Evolutionary conservation across 1,140 invertebrate species (phyloP), one percentile per base, ranked within the genome.

Genomic region (Drosophila ananassae): DNA sequence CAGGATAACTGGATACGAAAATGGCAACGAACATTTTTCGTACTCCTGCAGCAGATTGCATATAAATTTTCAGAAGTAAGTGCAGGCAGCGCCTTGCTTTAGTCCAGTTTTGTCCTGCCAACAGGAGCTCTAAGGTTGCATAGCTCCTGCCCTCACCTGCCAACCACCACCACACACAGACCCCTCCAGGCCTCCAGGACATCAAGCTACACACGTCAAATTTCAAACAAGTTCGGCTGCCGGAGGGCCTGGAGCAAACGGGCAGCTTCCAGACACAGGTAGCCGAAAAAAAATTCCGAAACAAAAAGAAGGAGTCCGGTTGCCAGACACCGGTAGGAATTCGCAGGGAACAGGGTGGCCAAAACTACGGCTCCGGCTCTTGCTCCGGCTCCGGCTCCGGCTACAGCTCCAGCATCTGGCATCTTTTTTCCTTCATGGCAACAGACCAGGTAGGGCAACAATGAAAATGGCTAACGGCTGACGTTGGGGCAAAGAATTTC

Each of bases 191-290:
- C 13, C 44, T 51, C 34, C 56, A 56, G 77, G 73, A 64, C 77
- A 75, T 61, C 80, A 84, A 84, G 41, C 81, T 87, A 74, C 82
- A 87, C 81, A 85, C 81, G 81, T 84, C 81, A 84, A 84, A 84
- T 84, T 84, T 84, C 81, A 85, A 85, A 85, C 82, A 85, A 84
- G 77, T 80, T 84, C 63, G 81, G 73, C 68, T 53, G 82, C 82
- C 81, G 73, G 64, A 85, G 82, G 77, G 79, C 82, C 84, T 76
- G 77, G 6, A 76, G 72, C 80, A 83, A 83, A 82, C 73, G 74
- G 57, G 39, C 77, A 76, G 66, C 59, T 47, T 47, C 64, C 55
- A 77, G 55, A 68, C 77, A 67, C 52, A 73, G 68, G 71, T 61
- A 72, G 67, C 41, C 47, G 39, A 32, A 66, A 66, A 64, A 64